Conservation (phyloP, 2,113 vertebrate genomes). For the Myodes glareolus region DNA sequence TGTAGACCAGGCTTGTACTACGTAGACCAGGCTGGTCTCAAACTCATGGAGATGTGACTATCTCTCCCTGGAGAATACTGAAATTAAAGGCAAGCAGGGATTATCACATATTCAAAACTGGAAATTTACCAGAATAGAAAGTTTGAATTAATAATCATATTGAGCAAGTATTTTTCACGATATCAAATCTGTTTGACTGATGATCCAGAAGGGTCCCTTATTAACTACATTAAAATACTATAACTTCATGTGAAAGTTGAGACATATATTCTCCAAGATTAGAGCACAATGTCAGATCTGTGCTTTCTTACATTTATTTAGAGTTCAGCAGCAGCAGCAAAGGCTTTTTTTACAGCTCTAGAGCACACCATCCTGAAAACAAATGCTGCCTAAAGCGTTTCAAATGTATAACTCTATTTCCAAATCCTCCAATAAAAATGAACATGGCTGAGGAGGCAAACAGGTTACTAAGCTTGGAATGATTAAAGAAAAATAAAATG, state of each 20-base stretch:
- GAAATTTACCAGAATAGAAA: background rate
- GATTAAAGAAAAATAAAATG: background rate
- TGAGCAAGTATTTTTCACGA: background rate
- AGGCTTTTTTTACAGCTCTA: background rate
- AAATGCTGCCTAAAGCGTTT: background rate
- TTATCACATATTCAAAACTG: background rate
- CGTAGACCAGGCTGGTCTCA: background rate
- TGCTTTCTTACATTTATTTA: background rate
- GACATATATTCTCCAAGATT: background rate
- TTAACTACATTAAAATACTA: background rate
- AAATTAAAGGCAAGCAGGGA: background rate
- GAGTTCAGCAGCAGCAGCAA: background rate
- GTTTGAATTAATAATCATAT: background rate
- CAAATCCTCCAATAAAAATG: background rate
- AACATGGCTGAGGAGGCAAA: background rate
- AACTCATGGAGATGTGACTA: background rate
- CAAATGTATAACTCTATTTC: background rate
- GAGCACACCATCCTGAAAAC: background rate
- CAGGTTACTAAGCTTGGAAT: background rate
- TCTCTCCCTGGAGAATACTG: background rate
- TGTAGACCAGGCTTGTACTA: background rate
- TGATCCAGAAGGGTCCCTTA: background rate
- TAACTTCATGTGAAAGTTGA: background rate
- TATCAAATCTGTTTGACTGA: background rate
- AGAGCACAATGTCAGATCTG: background rate